Percentiles rank a stretch among this genome's conserved stretches.
phyloP scores from a whole-genome alignment of 2,113 vertebrate genomes.

The Oryzias woworae region DNA sequence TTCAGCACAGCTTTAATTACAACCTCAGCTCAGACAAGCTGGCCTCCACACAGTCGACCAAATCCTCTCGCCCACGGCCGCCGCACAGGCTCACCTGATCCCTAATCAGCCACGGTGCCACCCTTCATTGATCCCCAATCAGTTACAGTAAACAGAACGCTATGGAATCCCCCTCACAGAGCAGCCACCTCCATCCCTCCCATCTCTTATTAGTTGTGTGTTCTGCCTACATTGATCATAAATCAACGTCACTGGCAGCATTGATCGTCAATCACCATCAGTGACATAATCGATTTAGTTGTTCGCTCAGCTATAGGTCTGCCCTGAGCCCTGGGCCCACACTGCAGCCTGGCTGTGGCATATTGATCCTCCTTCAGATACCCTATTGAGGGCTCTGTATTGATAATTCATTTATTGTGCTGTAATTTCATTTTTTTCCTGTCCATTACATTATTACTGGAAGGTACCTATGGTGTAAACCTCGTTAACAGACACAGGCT shows the following conservation, averaged over 20 bases:
- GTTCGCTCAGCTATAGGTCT: conserved; percentile 34
- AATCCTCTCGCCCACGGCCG: conserved; percentile 51
- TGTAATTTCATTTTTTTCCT: conserved; percentile 76
- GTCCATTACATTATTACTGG: conserved; percentile 69
- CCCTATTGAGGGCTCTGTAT: conserved; percentile 70
- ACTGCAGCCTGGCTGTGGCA: conserved; percentile 42
- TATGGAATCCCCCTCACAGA: conserved; percentile 27
- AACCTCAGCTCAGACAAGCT: conserved; percentile 46
- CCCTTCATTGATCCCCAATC: conserved; percentile 67
- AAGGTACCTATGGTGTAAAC: conserved; percentile 53
- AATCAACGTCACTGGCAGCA: conserved; percentile 68
- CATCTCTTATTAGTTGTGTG: conserved; percentile 59
- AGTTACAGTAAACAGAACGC: conserved; percentile 63
- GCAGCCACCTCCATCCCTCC: conserved; percentile 18
- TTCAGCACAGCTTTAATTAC: conserved; percentile 71
- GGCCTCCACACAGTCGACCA: conserved; percentile 45
- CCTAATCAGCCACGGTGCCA: conserved; percentile 61
- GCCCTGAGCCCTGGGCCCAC: conserved; percentile 43
- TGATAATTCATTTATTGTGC: conserved; percentile 74
- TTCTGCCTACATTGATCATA: conserved; percentile 65
- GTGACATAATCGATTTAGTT: conserved; percentile 63
- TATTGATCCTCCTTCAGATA: conserved; percentile 67
- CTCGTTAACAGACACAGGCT: conserved; percentile 54
- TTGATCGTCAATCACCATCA: conserved; percentile 72
- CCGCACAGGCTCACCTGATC: conserved; percentile 46